phyloP scores from a whole-genome alignment of 1,140 invertebrate genomes.

The Psilanteris sp. region DNA sequence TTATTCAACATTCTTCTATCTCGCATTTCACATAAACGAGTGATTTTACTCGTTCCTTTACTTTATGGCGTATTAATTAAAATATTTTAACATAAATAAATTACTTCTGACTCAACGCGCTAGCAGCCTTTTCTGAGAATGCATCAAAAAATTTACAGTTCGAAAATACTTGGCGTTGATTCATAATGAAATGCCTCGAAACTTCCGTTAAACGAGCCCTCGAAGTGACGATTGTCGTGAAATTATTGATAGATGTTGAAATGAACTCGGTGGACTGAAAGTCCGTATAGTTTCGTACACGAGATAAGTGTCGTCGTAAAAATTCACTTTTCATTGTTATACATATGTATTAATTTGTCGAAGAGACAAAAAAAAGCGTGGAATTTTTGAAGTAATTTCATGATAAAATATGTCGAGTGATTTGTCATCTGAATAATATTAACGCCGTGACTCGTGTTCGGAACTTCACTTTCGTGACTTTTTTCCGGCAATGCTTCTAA shows the following conservation, averaged over 20 bases:
- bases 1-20: too few species aligned
- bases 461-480: constrained; percentile 1
- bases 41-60: constrained; percentile 7
- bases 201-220: constrained; percentile 31
- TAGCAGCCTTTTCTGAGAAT: constrained; percentile 31
- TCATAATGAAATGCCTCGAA: constrained; percentile 13
- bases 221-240: constrained; percentile 21
- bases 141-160: constrained; percentile 33
- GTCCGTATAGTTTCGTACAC: constrained; percentile 1
- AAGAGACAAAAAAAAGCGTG: too few species aligned
- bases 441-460: constrained; percentile 1
- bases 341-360: constrained; percentile 39
- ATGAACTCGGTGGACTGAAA: background rate
- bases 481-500: too few species aligned
- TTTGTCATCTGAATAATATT: constrained; percentile 34
- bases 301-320: constrained; percentile 19
- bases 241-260: constrained; percentile 6
- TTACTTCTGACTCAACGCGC: constrained; percentile 32
- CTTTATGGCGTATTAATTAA: constrained; percentile 40
- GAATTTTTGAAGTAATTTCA: constrained; percentile 25
- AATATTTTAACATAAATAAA: constrained; percentile 51
- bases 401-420: constrained; percentile 18
- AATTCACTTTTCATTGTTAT: constrained; percentile 21
- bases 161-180: constrained; percentile 9
- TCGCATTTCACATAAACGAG: too few species aligned